A percentile compares a stretch with the other conserved stretches of the same genome.
These are phyloP conservation scores for Calycopis cecrops DNA, from an alignment of 1,140 invertebrate species.

Conservation along the genomic window DNA sequence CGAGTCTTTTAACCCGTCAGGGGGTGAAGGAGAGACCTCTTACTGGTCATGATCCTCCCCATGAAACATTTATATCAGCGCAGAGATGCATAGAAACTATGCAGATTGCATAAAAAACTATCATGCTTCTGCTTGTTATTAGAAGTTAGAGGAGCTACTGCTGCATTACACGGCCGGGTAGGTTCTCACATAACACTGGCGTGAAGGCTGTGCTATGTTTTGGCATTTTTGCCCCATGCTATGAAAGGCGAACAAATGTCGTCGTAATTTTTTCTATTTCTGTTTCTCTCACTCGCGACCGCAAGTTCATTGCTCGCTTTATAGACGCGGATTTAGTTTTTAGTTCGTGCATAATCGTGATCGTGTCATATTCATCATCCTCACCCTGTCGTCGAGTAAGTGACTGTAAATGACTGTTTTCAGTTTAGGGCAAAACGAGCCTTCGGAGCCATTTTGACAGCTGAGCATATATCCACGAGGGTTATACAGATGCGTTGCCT, in stretches of 20 bases:
- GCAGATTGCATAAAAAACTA: no score
- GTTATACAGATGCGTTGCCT: neutral
- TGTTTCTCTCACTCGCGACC: neutral
- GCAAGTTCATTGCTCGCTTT: slow-evolving; percentile 1
- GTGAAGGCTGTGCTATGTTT: no score
- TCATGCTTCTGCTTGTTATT: no score
- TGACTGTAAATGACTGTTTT: neutral
- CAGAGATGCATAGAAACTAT: no score
- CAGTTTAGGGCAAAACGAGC: neutral
- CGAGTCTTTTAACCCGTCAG: no score
- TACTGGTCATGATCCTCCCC: no score
- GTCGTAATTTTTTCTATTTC: slow-evolving; percentile 4
- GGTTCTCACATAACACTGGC: no score
- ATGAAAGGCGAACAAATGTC: neutral
- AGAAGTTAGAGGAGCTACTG: no score
- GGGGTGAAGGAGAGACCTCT: no score
- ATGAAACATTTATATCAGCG: no score
- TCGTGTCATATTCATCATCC: neutral
- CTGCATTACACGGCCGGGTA: no score
- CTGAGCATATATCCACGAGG: no score
- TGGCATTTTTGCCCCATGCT: neutral
- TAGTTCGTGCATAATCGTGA: neutral
- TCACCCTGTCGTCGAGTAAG: neutral
- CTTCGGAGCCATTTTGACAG: neutral
- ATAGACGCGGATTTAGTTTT: neutral